These are phyloP conservation scores for Copidosoma aretas DNA, from an alignment of 2,888 invertebrate genomes.

Conservation along the genomic window DNA sequence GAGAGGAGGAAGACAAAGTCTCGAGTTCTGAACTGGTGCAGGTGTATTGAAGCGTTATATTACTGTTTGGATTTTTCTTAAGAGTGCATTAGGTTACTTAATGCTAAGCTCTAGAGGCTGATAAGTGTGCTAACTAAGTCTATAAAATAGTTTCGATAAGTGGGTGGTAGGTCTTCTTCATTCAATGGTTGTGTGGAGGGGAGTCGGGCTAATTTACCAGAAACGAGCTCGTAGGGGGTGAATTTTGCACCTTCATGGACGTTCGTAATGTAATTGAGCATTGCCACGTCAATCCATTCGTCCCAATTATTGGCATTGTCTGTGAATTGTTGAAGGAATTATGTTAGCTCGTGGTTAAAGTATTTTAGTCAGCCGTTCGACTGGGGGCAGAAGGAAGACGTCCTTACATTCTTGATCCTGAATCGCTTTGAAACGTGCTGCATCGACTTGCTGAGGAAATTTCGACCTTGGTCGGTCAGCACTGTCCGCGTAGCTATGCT, in stretches of 20 bases:
- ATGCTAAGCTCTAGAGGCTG: not conserved
- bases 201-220: not conserved
- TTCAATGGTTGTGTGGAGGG: not conserved
- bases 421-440: no score
- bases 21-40: not conserved
- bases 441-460: no score
- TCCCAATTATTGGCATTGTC: no score
- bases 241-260: not conserved
- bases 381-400: no score
- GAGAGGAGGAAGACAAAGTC: not conserved
- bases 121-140: not conserved
- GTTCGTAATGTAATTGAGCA: not conserved
- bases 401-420: no score
- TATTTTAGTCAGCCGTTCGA: no score
- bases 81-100: no score
- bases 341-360: no score
- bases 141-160: not conserved
- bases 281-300: not conserved
- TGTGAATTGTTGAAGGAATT: not conserved
- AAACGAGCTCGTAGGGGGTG: not conserved
- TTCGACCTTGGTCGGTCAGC: not conserved
- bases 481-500: no score
- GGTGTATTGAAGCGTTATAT: not conserved
- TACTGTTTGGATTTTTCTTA: not conserved
- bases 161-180: not conserved